Evolutionary conservation across 2,888 invertebrate species (phyloP), one percentile per base, ranked within the genome.

Genomic region (Rhingia campestris): DNA sequence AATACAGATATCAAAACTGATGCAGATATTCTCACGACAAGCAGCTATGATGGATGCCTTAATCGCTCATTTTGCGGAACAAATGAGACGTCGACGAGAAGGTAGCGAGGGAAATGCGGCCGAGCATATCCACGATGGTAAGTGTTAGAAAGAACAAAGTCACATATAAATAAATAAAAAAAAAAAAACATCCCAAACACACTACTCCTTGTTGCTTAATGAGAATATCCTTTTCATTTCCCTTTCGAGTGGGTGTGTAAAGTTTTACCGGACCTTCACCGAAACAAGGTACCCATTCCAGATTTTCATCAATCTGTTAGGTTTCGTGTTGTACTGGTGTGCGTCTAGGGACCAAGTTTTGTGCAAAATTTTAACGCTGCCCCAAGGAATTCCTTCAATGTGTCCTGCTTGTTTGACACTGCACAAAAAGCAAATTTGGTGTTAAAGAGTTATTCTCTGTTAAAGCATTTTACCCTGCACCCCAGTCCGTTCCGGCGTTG

Each of bases 21-120:
- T 91, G 88, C 91, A 92, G 88, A 89, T 92, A 86, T 92, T 92
- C 88, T 94, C 95, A 0, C 93, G 94, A 89, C 95, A 95, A 93
- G 96, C 97, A 41, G 93, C 95, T 85, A 95, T 97, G 94, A 96
- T 97, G 95, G 97, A 97, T 91, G 95, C 95, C 3, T 92, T 97
- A 76, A 96, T 97, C 86, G 94, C 95, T 74, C 94, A 95, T 82
- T 97, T 97, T 90, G 96, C 96, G 0, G 95, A 96, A 63, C 96
- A 96, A 90, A 93, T 95, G 88, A 94, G 95, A 87, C 94, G 93
- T 88, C 90, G 93, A 53, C 92, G 93, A 41, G 93, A 93, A 3
- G 93, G 88, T 74, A 89, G 88, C 51, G 85, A 90, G 7, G 89
- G 87, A 58, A 91, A 90, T 86, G 85, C 88, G 45, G 88, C 90